A percentile compares a stretch with the other conserved stretches of the same genome.
Conservation (phyloP, 1,140 invertebrate genomes). For the Potamilus streckersoni region DNA sequence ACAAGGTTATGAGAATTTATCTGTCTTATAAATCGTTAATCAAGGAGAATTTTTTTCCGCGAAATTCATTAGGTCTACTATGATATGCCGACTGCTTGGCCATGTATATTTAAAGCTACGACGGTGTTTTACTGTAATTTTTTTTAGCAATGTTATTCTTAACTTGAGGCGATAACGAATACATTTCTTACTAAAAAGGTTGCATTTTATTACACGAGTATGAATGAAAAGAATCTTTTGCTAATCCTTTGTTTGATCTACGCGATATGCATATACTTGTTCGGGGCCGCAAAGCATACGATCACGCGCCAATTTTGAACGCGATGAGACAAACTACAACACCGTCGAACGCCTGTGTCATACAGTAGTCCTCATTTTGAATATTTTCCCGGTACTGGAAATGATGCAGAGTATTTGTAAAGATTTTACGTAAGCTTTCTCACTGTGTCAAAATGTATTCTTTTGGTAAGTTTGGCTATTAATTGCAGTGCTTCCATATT, state of each 20-base stretch:
- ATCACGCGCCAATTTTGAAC: constrained; percentile 66
- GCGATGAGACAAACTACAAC: constrained; percentile 33
- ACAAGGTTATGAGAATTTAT: no score
- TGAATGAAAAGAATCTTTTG: not conserved
- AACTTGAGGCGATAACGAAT: no score
- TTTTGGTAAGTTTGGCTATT: no score
- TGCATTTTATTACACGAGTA: not conserved
- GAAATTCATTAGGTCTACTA: no score
- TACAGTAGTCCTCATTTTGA: not conserved
- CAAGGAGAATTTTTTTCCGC: no score
- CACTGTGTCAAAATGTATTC: constrained; percentile 10
- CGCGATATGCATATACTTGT: constrained; percentile 29
- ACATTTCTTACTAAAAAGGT: no score
- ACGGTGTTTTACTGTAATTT: no score
- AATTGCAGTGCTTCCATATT: no score
- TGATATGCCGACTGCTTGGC: no score
- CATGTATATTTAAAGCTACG: no score
- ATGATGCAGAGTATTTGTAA: not conserved
- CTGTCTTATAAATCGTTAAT: no score
- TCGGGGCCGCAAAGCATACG: constrained; percentile 41
- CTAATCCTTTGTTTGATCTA: constrained; percentile 16
- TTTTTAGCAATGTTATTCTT: no score
- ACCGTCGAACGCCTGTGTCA: constrained; percentile 10
- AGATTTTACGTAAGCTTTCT: constrained; percentile 20
- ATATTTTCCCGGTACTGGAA: not conserved